Evolutionary conservation across 2,888 invertebrate species (phyloP), one percentile per base, ranked within the genome.

Genomic region (Sarcophaga caerulescens): DNA sequence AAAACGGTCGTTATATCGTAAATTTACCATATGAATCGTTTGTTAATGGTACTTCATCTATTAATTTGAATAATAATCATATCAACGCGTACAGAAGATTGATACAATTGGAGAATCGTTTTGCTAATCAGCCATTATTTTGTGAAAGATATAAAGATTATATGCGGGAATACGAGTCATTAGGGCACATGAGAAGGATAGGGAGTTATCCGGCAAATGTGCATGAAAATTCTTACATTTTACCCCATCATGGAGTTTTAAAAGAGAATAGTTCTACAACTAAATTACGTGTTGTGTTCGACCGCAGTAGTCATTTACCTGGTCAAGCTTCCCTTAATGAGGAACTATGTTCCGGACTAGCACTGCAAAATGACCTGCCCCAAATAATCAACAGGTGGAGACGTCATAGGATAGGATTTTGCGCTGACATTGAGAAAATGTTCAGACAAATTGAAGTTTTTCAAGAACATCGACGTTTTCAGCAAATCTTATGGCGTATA

Each of bases 361-460:
- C 77, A n/a, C 59, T 75, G 21, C 81, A 84, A 25, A 25, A 25
- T 6, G 25, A 25, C 25, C 25, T 25, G 6, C 6, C 6, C 25
- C 25, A 6, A 1, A 71, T 85, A 47, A 71, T 88, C 4, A 60
- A 74, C 11, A 80, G 78, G 6, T 87, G 85, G 75, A 68, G 83
- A 57, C 59, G 47, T 65, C 73, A 82, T 73, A 68, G 52, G 12
- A 52, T 81, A 69, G 85, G 74, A 0, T 76, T 87, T 71, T 75
- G 73, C 23, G 81, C 87, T 3, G 77, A 86, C 71, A 86, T 87
- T 44, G 86, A 84, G 12, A 84, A 87, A 60, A 88, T 86, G 86
- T 84, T 84, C 57, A 70, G 84, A 1, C 85, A 87, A 63, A 75
- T 86, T 45, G 57, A 57, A 23, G 79, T 85, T n/a, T 57, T 19